phyloP scores from a whole-genome alignment of 2,888 invertebrate species.

The Fabriciana adippe region DNA sequence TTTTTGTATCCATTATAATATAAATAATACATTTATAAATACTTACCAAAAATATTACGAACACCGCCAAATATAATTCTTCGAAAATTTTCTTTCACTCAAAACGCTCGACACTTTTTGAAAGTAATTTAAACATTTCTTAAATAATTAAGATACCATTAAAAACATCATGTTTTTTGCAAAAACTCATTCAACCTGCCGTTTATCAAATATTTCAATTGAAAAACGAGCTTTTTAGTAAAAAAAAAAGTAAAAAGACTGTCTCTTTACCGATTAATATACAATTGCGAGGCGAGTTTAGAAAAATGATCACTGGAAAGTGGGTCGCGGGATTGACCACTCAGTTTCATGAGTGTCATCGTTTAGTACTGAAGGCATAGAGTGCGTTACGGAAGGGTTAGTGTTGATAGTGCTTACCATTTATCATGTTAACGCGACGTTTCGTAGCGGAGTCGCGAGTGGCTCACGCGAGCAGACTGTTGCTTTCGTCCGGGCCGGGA shows the following conservation, averaged over 20 bases:
- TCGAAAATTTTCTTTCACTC: slow-evolving; percentile 19
- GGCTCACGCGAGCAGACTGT: slow-evolving; percentile 79
- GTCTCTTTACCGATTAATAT: slow-evolving; percentile 33
- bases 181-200: background rate
- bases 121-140: background rate
- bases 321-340: slow-evolving; percentile 39
- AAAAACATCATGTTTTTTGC: slow-evolving; percentile 3
- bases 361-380: slow-evolving; percentile 7
- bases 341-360: slow-evolving; percentile 42
- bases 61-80: slow-evolving; percentile 3
- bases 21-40: background rate
- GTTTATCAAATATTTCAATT: slow-evolving; percentile 21
- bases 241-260: slow-evolving; percentile 74
- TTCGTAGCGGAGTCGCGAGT: slow-evolving; percentile 59
- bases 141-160: background rate
- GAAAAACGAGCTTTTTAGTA: slow-evolving; percentile 37
- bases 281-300: slow-evolving; percentile 1
- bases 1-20: background rate
- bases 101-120: background rate
- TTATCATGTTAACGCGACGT: slow-evolving; percentile 67
- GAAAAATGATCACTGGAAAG: slow-evolving; percentile 66
- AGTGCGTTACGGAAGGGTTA: slow-evolving; percentile 36
- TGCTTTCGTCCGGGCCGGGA: slow-evolving; percentile 70
- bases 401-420: slow-evolving; percentile 68
- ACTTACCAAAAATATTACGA: slow-evolving; percentile 17